A percentile compares a stretch with the other conserved stretches of the same genome.
These are phyloP conservation scores for Drosophila erecta DNA, from an alignment of 1,140 invertebrate genomes.

Conservation along the genomic window DNA sequence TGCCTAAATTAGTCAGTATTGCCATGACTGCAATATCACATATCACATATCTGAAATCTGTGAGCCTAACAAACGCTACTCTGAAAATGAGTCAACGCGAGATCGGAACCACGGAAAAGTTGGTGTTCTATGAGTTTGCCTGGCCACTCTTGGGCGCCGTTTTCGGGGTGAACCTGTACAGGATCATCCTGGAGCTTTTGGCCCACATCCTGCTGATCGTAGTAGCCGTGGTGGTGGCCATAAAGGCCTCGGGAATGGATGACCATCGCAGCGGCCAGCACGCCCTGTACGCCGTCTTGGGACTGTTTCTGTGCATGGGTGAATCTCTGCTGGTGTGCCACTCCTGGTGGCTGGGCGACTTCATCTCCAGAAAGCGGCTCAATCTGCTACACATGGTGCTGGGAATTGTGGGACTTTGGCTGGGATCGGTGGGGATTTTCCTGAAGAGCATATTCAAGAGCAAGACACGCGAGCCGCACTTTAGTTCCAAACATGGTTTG, in stretches of 20 bases:
- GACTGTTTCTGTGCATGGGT: slow-evolving; percentile 11
- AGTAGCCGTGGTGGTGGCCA: not conserved
- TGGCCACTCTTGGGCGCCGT: slow-evolving; percentile 5
- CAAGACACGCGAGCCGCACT: not conserved
- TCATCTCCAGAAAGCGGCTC: not conserved
- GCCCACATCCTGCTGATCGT: slow-evolving; percentile 5
- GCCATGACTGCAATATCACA: not conserved
- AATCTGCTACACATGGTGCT: slow-evolving; percentile 13
- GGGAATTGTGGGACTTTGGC: slow-evolving; percentile 8
- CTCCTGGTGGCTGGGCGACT: not conserved
- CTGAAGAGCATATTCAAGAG: not conserved
- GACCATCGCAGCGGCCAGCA: slow-evolving; percentile 21
- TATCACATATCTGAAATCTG: not conserved
- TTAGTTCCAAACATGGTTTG: slow-evolving; percentile 26
- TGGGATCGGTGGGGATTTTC: slow-evolving; percentile 28
- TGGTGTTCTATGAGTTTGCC: not conserved
- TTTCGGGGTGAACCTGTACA: not conserved
- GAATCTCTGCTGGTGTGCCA: slow-evolving; percentile 10
- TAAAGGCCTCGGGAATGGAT: not conserved
- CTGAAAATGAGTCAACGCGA: not conserved
- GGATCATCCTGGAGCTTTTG: not conserved
- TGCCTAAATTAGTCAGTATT: too few relatives aligned
- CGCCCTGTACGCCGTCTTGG: slow-evolving; percentile 26
- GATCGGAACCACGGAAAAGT: not conserved
- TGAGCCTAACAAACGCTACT: too few relatives aligned